These are phyloP conservation scores for Gymnogyps californianus DNA, from an alignment of 2,113 vertebrate species.

Conservation along the genomic window DNA sequence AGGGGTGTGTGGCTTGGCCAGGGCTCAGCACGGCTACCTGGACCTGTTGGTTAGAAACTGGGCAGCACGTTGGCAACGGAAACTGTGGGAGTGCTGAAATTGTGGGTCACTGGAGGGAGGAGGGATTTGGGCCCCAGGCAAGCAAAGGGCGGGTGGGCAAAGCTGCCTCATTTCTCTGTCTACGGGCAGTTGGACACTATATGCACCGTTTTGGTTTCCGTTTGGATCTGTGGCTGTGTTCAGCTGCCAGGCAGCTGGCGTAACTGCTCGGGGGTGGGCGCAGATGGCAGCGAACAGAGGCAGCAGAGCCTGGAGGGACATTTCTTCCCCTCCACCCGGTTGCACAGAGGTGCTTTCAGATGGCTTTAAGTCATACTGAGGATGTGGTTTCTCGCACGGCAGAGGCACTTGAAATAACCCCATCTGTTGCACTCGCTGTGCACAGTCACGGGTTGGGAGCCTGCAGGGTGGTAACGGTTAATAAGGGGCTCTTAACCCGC, in stretches of 20 bases:
- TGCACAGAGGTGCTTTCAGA: background rate
- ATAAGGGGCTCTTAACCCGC: fast-evolving
- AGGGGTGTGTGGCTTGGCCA: background rate
- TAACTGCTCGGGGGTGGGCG: background rate
- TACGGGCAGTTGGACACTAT: background rate
- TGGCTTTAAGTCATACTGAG: background rate
- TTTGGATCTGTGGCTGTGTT: fast-evolving
- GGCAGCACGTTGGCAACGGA: background rate
- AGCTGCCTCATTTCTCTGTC: background rate
- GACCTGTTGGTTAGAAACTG: background rate
- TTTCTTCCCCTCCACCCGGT: background rate
- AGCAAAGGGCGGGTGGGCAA: background rate
- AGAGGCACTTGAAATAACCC: background rate
- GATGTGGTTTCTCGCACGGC: background rate
- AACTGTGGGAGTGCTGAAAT: background rate
- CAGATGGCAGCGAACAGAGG: background rate
- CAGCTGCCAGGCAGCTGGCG: background rate
- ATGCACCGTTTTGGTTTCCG: fast-evolving
- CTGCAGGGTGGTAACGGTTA: fast-evolving
- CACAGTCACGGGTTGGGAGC: background rate
- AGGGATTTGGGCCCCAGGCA: background rate
- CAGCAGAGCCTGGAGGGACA: background rate
- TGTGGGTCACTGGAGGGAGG: background rate
- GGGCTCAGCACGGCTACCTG: background rate
- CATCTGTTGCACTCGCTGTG: background rate